phyloP scores from a whole-genome alignment of 2,888 invertebrate species.

The Leptinotarsa tumamoca region DNA sequence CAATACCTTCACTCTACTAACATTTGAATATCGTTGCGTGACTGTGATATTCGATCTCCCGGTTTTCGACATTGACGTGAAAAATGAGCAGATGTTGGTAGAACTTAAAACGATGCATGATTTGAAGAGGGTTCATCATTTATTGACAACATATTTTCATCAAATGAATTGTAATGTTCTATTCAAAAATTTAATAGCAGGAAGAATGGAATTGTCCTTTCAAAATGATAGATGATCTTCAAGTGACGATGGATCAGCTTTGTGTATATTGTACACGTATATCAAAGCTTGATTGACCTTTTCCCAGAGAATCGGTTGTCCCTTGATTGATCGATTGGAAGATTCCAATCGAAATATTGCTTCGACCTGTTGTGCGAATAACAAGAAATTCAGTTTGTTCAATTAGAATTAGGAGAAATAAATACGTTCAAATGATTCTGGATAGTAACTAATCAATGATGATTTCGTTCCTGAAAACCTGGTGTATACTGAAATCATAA shows the following conservation, averaged over 20 bases:
- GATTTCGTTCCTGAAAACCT: too few species aligned
- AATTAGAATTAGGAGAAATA: too few species aligned
- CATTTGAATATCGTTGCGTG: neutral
- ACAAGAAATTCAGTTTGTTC: too few species aligned
- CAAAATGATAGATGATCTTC: neutral
- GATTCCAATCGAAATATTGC: too few species aligned
- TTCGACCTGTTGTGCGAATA: too few species aligned
- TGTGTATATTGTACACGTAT: neutral
- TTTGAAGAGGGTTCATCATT: neutral
- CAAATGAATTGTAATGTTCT: neutral
- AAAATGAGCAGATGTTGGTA: constrained; percentile 4
- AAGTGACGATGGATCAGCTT: neutral
- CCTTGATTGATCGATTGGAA: too few species aligned
- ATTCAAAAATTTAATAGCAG: neutral
- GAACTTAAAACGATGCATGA: neutral
- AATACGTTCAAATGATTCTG: too few species aligned
- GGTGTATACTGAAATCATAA: too few species aligned
- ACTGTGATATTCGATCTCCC: neutral
- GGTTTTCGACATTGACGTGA: neutral
- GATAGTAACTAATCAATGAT: too few species aligned
- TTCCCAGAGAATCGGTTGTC: too few species aligned
- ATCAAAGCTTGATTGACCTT: neutral
- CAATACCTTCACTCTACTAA: neutral
- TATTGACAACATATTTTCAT: neutral
- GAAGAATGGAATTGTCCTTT: neutral